phyloP scores from a whole-genome alignment of 2,113 vertebrate genomes.

The Rhipidura dahli region DNA sequence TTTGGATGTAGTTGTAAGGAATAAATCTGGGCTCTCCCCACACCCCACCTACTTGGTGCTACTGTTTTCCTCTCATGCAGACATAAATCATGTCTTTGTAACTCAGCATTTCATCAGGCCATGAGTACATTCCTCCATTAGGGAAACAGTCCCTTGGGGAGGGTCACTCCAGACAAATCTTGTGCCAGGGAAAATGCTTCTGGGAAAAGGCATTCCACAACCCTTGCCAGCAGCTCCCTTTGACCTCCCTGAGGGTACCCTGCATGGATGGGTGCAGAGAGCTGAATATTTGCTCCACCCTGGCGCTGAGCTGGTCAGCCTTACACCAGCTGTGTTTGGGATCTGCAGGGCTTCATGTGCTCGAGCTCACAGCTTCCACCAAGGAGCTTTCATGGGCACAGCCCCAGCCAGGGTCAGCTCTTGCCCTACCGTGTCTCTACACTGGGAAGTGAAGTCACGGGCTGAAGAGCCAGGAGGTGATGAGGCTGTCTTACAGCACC shows the following conservation, averaged over 20 bases:
- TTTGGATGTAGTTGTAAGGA: rapidly evolving
- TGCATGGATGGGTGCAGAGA: background rate
- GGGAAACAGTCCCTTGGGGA: background rate
- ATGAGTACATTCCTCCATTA: background rate
- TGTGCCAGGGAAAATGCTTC: background rate
- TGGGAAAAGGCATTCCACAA: background rate
- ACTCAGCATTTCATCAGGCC: background rate
- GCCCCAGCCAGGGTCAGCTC: background rate
- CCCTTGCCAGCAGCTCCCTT: background rate
- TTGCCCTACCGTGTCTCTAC: rapidly evolving
- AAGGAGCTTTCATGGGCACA: background rate
- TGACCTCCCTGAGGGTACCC: background rate
- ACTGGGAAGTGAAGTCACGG: background rate
- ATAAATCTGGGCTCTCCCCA: background rate
- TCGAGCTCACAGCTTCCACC: background rate
- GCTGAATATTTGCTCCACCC: background rate
- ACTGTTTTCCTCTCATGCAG: background rate
- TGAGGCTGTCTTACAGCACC: rapidly evolving
- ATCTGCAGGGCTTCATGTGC: background rate
- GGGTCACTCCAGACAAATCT: background rate
- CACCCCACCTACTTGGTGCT: rapidly evolving
- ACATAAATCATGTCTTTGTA: background rate
- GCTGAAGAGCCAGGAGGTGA: background rate
- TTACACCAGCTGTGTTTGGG: background rate
- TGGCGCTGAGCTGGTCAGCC: rapidly evolving